A percentile compares a stretch with the other conserved stretches of the same genome.
Evolutionary conservation across 2,113 vertebrate species (phyloP).

Genomic region (Plecotus auritus): DNA sequence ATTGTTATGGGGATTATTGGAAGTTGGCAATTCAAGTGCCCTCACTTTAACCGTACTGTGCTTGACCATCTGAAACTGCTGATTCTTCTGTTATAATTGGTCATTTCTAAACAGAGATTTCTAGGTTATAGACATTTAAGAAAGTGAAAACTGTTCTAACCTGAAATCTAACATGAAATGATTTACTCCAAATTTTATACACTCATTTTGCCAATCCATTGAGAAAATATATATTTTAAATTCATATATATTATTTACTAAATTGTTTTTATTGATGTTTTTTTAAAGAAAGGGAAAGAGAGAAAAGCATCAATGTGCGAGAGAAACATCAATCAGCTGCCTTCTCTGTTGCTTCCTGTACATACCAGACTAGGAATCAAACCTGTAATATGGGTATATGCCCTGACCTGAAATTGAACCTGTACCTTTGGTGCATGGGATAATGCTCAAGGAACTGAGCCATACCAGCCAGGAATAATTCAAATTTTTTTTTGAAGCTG

Average conservation of each 20-base stretch:
- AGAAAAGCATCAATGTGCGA: neutral
- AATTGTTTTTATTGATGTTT: too few relatives aligned
- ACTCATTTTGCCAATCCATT: neutral
- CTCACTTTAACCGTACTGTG: neutral
- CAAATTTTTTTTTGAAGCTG: neutral
- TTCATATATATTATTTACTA: neutral
- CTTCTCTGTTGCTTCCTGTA: neutral
- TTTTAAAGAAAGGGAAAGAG: too few relatives aligned
- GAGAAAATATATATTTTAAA: neutral
- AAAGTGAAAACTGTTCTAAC: constrained; percentile 21
- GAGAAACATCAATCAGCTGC: neutral
- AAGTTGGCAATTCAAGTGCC: neutral
- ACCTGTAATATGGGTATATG: neutral
- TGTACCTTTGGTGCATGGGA: too few relatives aligned
- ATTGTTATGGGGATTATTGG: neutral
- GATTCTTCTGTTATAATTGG: neutral
- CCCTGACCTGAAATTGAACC: too few relatives aligned
- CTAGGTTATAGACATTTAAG: neutral
- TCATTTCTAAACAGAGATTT: neutral
- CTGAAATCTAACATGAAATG: neutral
- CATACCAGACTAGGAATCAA: neutral
- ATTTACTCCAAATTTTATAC: neutral
- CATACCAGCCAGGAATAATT: neutral
- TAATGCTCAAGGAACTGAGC: neutral
- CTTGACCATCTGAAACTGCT: neutral